Base-by-base conservation (phyloP, 1,140 invertebrate genomes). In the Drosophila parabipectinata region DNA sequence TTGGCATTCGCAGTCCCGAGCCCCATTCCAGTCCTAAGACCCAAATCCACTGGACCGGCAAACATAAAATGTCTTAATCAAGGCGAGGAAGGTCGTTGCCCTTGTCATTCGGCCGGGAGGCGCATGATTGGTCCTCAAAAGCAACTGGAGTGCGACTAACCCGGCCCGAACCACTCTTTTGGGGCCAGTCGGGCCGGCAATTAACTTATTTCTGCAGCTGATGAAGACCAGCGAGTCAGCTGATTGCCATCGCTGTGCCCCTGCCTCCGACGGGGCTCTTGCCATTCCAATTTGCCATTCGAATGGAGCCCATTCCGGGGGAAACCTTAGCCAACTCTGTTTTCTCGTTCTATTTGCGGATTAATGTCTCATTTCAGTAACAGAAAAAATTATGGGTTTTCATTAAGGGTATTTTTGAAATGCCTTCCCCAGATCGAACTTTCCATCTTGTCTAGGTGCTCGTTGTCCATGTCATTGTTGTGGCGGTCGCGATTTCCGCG, bases 181-280 rank as follows among this genome's bases (percentile, higher is more conserved):
- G 14, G 41, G 41, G 4, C 41, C 3, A 44, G 41, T 18, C n/a
- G 54, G 60, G 39, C 72, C 39, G 58, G 77, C 81, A 84, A 80
- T 84, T 84, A 85, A 85, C 72, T 85, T 84, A 85, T 85, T 84
- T 84, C 73, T 77, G 61, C 77, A 80, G 67, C 77, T 80, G 82
- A 85, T 75, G 83, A 77, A 77, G 80, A 84, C 81, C 85, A 85
- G 76, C 81, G 81, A 60, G 81, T 77, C 77, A 85, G 26, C 81
- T 73, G 80, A 84, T 84, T 80, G 81, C 81, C 85, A 85, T 83
- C 80, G 62, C 41, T 6, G 15, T 8, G 12, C 12, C 21, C 21
- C 26, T 28, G 26, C 26, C 26, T 21, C 21, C 21, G 21, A 21
- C 21, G 21, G 21, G 21, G 21, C 21, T 21, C 21, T 21, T 21